Evolutionary conservation across 2,888 invertebrate genomes (phyloP).

Genomic region (Odontomyia ornata): DNA sequence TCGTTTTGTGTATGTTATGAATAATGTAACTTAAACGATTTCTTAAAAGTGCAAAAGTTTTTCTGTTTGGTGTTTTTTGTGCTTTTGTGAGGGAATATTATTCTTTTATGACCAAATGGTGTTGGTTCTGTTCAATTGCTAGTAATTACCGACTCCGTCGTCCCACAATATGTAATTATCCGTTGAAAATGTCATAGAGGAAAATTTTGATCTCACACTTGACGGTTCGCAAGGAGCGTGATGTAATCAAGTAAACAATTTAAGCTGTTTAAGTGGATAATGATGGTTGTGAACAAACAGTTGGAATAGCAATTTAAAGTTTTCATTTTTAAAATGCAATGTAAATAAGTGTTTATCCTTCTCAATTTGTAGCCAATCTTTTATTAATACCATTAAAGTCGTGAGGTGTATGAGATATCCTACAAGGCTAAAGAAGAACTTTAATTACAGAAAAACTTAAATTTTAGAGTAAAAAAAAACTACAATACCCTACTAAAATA

Average conservation of each 20-base stretch:
- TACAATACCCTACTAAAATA: no score
- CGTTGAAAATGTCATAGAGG: neutral
- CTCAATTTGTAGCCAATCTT: no score
- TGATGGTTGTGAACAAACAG: slow-evolving; percentile 22
- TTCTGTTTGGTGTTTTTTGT: neutral
- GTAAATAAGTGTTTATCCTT: no score
- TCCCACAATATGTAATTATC: slow-evolving; percentile 25
- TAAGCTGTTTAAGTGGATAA: slow-evolving; percentile 11
- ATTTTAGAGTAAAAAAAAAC: no score
- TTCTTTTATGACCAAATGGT: slow-evolving; percentile 39
- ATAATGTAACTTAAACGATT: slow-evolving; percentile 27
- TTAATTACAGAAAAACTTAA: no score
- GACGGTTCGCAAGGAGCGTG: neutral
- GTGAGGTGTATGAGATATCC: no score
- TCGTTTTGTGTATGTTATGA: neutral
- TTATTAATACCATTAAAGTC: no score
- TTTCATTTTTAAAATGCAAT: neutral
- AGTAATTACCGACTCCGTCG: slow-evolving; percentile 6
- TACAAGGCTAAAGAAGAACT: no score
- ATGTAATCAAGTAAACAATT: slow-evolving; percentile 17
- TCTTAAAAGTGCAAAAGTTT: slow-evolving; percentile 24
- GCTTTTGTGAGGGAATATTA: neutral
- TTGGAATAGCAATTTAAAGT: neutral
- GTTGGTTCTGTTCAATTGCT: slow-evolving; percentile 17
- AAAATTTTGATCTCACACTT: slow-evolving; percentile 4